phyloP scores from a whole-genome alignment of 2,888 invertebrate species.

The Hymenopus coronatus region DNA sequence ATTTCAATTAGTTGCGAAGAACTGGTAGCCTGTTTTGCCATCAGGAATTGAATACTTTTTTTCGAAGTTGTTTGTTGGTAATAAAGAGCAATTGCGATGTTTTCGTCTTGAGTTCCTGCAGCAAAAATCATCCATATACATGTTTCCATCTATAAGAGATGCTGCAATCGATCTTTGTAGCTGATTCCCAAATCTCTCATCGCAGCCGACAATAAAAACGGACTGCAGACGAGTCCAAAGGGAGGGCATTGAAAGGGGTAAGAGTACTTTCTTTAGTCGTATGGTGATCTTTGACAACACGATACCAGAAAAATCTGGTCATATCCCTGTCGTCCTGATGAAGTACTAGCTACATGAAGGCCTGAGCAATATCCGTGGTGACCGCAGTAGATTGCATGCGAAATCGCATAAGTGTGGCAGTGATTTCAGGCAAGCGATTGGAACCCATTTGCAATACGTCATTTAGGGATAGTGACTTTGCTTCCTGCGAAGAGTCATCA shows the following conservation, averaged over 20 bases:
- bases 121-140: slow-evolving; percentile 2
- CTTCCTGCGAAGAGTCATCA: neutral
- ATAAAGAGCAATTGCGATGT: neutral
- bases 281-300: neutral
- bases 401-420: too few relatives aligned
- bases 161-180: neutral
- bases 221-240: neutral
- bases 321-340: neutral
- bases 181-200: neutral
- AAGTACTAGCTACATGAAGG: neutral
- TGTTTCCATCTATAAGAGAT: neutral
- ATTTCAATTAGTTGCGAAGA: too few relatives aligned
- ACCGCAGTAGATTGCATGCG: too few relatives aligned
- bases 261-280: neutral
- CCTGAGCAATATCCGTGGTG: too few relatives aligned
- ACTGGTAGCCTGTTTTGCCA: too few relatives aligned
- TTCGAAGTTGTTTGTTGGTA: too few relatives aligned
- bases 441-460: neutral
- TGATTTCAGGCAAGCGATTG: too few relatives aligned
- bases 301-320: neutral
- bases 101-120: neutral
- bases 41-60: too few relatives aligned
- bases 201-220: neutral
- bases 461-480: neutral
- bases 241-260: neutral